Percentiles rank a stretch among this genome's conserved stretches.
Conservation (phyloP, 2,888 invertebrate species). For the Pediacus dermestoides region DNA sequence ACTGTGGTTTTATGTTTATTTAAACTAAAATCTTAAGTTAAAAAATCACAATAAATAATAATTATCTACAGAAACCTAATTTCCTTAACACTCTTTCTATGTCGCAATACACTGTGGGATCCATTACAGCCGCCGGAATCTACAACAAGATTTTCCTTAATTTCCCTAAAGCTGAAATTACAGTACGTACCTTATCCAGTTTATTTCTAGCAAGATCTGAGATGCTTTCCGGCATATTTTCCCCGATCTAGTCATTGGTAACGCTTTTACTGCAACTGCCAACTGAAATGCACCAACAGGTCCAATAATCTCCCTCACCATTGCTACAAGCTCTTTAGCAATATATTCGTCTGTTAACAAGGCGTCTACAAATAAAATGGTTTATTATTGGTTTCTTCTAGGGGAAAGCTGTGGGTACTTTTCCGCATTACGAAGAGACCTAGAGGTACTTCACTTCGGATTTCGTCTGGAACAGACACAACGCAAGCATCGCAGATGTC, state of each 20-base stretch:
- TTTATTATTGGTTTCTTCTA: constrained; percentile 28
- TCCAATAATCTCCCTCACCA: constrained; percentile 67
- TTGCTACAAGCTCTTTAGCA: constrained; percentile 54
- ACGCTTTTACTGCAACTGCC: constrained; percentile 71
- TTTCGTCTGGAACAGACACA: constrained; percentile 82
- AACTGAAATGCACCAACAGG: constrained; percentile 87
- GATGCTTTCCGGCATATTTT: constrained; percentile 76
- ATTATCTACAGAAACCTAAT: constrained; percentile 62
- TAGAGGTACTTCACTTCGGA: constrained; percentile 87
- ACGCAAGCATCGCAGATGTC: constrained; percentile 85
- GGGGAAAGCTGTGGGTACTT: constrained; percentile 41
- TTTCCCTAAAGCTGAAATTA: not conserved
- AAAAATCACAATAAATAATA: too few species aligned
- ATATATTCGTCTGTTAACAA: constrained; percentile 53
- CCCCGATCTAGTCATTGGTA: constrained; percentile 87
- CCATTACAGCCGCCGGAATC: constrained; percentile 82
- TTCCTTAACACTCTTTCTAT: constrained; percentile 73
- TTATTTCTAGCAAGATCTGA: constrained; percentile 81
- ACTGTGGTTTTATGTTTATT: too few species aligned
- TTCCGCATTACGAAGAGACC: constrained; percentile 79
- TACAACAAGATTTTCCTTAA: constrained; percentile 38
- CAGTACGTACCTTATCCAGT: constrained; percentile 61
- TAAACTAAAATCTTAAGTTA: too few species aligned
- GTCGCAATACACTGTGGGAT: constrained; percentile 74
- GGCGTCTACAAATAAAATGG: constrained; percentile 47